A percentile compares a stretch with the other conserved stretches of the same genome.
Conservation (phyloP, 2,797 vertebrate species). For the Darevskia nairensis region DNA sequence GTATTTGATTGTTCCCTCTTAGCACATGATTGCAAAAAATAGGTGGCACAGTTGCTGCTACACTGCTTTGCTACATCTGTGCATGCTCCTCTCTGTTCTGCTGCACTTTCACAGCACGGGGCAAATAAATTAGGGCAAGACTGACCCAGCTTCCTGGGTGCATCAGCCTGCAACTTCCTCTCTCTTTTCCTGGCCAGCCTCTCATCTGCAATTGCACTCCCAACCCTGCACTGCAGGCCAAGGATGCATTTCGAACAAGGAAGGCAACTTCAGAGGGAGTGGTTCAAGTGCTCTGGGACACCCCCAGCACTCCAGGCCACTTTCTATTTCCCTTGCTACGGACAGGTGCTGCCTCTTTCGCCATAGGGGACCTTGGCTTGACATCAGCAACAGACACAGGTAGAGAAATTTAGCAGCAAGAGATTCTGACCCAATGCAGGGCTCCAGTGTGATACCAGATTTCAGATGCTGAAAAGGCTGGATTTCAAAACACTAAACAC, state of each 20-base stretch:
- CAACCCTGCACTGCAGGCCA: background rate
- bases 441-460: background rate
- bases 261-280: background rate
- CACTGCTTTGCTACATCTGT: background rate
- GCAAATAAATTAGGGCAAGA: background rate
- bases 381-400: background rate
- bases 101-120: background rate
- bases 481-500: background rate
- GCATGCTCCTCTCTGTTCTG: background rate
- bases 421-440: no score
- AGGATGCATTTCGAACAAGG: no score
- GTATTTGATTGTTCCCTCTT: no score
- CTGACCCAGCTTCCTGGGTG: background rate
- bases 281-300: no score
- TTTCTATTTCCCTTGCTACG: background rate
- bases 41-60: no score
- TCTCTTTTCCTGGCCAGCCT: no score
- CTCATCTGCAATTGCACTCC: no score
- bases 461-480: background rate
- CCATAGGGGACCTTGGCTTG: no score
- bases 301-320: no score
- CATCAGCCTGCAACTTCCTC: background rate
- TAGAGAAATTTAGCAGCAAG: background rate
- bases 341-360: background rate
- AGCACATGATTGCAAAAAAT: no score